Conservation (phyloP, 2,797 vertebrate genomes). For the Sebastes taczanowskii region DNA sequence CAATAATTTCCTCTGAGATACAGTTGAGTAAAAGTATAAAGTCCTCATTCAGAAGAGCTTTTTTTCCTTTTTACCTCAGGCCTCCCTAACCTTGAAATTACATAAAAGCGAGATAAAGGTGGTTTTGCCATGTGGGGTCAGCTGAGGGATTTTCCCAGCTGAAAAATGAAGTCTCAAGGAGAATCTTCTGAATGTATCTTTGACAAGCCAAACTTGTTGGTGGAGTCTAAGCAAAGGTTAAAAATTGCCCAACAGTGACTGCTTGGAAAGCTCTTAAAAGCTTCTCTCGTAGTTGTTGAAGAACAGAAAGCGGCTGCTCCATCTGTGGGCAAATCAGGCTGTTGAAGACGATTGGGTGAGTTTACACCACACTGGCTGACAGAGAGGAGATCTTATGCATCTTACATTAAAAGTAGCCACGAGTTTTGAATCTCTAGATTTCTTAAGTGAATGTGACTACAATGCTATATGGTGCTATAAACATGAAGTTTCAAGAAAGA, state of each 20-base stretch:
- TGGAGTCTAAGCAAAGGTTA: neutral
- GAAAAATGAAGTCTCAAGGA: neutral
- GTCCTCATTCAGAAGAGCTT: neutral
- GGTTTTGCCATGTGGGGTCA: conserved; percentile 12
- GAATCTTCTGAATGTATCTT: neutral
- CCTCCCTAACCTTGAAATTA: neutral
- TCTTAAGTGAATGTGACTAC: neutral
- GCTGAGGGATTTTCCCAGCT: neutral
- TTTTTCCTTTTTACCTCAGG: neutral
- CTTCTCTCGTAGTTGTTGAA: neutral
- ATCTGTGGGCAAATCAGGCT: neutral
- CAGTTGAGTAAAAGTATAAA: neutral
- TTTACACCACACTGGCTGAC: neutral
- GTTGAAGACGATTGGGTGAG: neutral
- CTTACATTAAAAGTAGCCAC: neutral
- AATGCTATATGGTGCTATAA: neutral
- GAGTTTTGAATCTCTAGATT: neutral
- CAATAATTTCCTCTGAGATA: neutral
- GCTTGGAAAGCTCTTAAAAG: conserved; percentile 1
- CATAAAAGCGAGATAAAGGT: conserved; percentile 7
- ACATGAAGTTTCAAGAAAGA: neutral
- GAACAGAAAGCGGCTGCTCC: neutral
- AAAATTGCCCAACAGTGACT: neutral
- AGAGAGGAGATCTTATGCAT: neutral
- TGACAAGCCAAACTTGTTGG: neutral